A percentile compares a stretch with the other conserved stretches of the same genome.
Evolutionary conservation across 2,113 vertebrate species (phyloP).

Genomic region (Oryzias curvinotus): DNA sequence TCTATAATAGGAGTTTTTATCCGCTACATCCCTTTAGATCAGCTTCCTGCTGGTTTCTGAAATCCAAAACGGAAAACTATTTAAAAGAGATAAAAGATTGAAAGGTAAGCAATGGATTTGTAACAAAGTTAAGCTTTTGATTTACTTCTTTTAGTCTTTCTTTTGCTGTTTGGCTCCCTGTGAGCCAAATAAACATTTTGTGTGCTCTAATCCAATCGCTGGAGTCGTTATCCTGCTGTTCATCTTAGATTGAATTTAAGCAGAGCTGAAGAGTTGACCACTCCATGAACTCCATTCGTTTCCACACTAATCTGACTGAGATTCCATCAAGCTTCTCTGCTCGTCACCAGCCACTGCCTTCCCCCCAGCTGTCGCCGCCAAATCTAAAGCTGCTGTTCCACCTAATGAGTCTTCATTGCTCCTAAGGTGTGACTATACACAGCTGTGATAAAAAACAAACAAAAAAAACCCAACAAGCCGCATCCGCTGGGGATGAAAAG

Average conservation of each 20-base stretch:
- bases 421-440: constrained; percentile 27
- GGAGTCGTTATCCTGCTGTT: constrained; percentile 43
- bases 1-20: constrained; percentile 43
- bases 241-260: constrained; percentile 63
- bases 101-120: not conserved
- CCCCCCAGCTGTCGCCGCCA: constrained; percentile 5
- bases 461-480: constrained; percentile 31
- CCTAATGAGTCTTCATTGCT: constrained; percentile 35
- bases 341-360: constrained; percentile 34
- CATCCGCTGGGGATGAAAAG: constrained; percentile 32
- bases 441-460: constrained; percentile 25
- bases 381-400: constrained; percentile 47
- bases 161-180: constrained; percentile 17
- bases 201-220: constrained; percentile 46
- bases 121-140: constrained; percentile 9
- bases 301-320: constrained; percentile 55
- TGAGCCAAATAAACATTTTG: constrained; percentile 21
- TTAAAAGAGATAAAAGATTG: constrained; percentile 35
- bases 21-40: constrained; percentile 31
- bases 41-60: constrained; percentile 19
- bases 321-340: constrained; percentile 50
- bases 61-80: constrained; percentile 5
- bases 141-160: constrained; percentile 10
- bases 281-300: constrained; percentile 57
- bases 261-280: constrained; percentile 61